Evolutionary conservation across 2,888 invertebrate genomes (phyloP), one percentile per base, ranked within the genome.

Genomic region (Hartigia nigra): DNA sequence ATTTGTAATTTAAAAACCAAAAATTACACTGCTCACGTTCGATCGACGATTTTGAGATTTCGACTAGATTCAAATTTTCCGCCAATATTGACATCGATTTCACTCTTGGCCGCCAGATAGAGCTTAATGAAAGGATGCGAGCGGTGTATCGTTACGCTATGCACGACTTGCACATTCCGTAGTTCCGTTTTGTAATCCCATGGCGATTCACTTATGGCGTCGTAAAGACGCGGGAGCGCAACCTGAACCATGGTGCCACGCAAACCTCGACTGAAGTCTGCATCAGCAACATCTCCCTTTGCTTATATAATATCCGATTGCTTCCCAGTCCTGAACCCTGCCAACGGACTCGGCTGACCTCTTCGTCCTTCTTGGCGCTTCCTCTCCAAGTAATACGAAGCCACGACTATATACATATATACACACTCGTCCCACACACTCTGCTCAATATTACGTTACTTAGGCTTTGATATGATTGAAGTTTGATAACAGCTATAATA

Each of bases 291-390:
- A 82, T 72, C 77, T 72, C 76, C 78, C 76, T 80, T 82, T 84
- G 81, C 87, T 87, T 85, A 85, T 83, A 86, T 86, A 86, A 89
- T 88, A 88, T 88, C 88, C 86, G 79, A 85, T 88, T 87, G 87
- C 88, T 81, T 80, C 55, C 81, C 80, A 83, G 81, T 83, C 82
- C 82, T 39, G 80, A 83, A 84, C 85, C 85, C 87, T 87, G 72
- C 72, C 72, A 72, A 72, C 72, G 72, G 31, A 72, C 72, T 72
- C 32, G 12, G 72, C 82, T 86, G 86, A 86, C 87, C 87, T 86
- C 83, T 82, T 81, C 77, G 81, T 81, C 80, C 77, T 79, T 81
- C 80, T 82, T 78, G 80, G 78, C 82, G 80, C 82, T 80, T 77
- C 78, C 74, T 75, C 75, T 37, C 77, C 32, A 35, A 70, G 85